These are phyloP conservation scores for human (Homo sapiens) DNA, from an alignment of 2,113 vertebrate genomes.

Conservation along the genomic window DNA sequence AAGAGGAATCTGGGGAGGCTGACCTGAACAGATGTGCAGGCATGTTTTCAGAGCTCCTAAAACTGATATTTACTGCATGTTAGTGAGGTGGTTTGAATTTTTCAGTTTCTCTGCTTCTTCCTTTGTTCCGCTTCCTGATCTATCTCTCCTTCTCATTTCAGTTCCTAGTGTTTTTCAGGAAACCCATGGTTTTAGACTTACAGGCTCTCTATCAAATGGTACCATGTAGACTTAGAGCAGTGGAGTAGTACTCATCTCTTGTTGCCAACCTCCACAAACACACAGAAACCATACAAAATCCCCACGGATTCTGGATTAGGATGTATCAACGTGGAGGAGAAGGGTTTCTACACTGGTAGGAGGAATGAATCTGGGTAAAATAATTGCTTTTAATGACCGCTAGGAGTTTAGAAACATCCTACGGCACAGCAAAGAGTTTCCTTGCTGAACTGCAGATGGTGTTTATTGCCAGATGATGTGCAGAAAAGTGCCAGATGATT, in stretches of 20 bases:
- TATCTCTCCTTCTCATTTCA: background rate
- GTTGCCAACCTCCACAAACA: background rate
- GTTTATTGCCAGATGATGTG: background rate
- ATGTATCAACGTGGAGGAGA: background rate
- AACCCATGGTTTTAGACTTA: slow-evolving; percentile 7
- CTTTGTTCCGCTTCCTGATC: background rate
- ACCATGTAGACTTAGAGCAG: background rate
- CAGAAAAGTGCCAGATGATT: background rate
- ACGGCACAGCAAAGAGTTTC: background rate
- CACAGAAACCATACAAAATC: background rate
- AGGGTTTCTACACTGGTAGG: background rate
- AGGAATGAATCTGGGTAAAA: background rate
- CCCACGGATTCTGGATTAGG: background rate
- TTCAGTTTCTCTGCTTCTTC: background rate
- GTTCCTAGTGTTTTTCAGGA: background rate
- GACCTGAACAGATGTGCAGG: background rate
- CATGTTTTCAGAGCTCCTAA: background rate
- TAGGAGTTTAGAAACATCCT: background rate
- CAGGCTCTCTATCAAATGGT: background rate
- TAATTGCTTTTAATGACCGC: background rate
- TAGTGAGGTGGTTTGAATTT: background rate
- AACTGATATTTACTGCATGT: background rate
- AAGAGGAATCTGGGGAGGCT: background rate
- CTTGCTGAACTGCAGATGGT: background rate
- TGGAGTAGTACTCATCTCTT: background rate